Base-by-base conservation (phyloP, 2,888 invertebrate species). In the Tipula helvola region DNA sequence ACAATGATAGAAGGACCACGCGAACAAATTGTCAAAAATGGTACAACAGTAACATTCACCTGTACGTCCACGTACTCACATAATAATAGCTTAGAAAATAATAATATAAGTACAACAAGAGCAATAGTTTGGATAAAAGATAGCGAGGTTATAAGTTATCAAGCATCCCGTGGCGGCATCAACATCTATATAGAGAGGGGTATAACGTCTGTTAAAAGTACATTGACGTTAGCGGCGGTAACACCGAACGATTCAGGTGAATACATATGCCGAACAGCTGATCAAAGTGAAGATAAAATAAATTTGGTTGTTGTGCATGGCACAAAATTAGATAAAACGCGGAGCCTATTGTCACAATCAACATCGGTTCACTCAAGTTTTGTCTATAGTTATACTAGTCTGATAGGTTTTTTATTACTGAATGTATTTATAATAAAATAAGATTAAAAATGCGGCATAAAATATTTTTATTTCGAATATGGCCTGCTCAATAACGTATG, bases 141-240 rank as follows among this genome's bases (percentile, higher is more conserved):
- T 83, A n/a, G 28, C 36, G 28, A 83, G 7, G 44, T 36, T 0
- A 44, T 86, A n/a, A 86, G 83, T 18, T 86, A 83, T 86, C 86
- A 86, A 13, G 86, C 83, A 44, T 42, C 71, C 1, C 41, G 86
- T 41, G 86, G 86, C 10, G 86, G 86, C 1, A 83, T 86, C 5
- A 86, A 47, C n/a, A 83, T 86, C 5, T 42, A 86, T n/a, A 86
- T 83, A 16, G 83, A 86, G 83, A 83, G 86, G 86, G 83, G 83
- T 18, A 18, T 83, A n/a, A 5, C 44, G 7, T 44, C 42, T 18
- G 86, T 86, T 18, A 16, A 42, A 36, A 83, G 86, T 44, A 71
- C 18, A 13, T 83, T 86, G 44, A 83, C 83, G 3, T 83, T 86
- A 36, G n/a, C 86, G 2, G n/a, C 36, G 13, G 86, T 86, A 3